These are phyloP conservation scores for Acrocephalus kingi DNA, from an alignment of 2,113 vertebrate species.

Conservation along the genomic window DNA sequence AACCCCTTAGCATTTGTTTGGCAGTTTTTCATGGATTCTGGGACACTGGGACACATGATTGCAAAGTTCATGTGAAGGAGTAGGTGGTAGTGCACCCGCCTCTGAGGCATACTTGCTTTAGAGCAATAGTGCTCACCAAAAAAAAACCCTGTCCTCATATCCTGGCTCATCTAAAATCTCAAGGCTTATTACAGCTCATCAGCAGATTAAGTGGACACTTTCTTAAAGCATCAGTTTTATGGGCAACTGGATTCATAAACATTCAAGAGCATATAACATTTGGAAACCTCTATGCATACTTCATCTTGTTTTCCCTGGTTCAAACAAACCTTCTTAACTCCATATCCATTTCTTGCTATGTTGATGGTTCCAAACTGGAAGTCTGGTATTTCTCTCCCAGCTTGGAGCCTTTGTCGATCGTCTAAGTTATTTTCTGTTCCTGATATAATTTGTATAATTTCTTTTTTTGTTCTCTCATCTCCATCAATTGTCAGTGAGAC, in stretches of 20 bases:
- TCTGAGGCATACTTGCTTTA: neutral
- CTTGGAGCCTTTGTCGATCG: fast-evolving
- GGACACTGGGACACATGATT: neutral
- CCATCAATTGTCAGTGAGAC: neutral
- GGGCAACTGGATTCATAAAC: neutral
- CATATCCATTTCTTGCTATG: neutral
- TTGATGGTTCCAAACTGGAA: neutral
- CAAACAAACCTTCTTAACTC: neutral
- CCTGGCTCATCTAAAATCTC: neutral
- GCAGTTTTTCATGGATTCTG: neutral
- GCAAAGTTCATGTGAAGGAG: neutral
- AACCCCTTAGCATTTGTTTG: neutral
- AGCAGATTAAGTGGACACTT: neutral
- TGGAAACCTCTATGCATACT: neutral
- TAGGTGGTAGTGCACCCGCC: neutral
- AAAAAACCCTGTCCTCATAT: neutral
- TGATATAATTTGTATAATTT: neutral
- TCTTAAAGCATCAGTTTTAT: neutral
- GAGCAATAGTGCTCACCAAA: neutral
- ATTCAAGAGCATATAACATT: neutral
- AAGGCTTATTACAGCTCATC: neutral
- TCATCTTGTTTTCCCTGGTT: neutral
- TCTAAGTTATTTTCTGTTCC: neutral
- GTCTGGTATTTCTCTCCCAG: neutral
- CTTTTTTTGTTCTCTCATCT: neutral